phyloP scores from a whole-genome alignment of 2,888 invertebrate genomes.

The Melipona bicolor region DNA sequence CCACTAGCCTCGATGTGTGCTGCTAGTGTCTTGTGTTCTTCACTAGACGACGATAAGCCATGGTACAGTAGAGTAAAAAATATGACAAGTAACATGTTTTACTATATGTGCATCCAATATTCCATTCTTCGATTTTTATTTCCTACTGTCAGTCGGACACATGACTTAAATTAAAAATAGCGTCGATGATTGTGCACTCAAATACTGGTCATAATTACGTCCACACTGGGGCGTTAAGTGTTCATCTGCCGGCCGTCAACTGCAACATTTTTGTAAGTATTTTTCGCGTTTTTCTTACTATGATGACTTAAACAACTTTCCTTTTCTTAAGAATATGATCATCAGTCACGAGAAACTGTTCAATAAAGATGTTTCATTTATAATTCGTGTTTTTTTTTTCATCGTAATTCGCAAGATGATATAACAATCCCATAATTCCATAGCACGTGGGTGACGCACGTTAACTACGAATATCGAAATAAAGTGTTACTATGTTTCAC shows the following conservation, averaged over 20 bases:
- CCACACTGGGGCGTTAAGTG: constrained; percentile 32
- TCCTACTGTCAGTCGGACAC: not conserved
- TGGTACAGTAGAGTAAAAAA: constrained; percentile 32
- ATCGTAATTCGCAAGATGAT: constrained; percentile 16
- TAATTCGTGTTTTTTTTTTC: constrained; percentile 4
- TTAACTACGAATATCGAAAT: constrained; percentile 10
- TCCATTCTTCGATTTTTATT: constrained; percentile 14
- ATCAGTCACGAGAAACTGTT: not conserved
- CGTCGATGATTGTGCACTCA: constrained; percentile 16
- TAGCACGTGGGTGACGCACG: constrained; percentile 53
- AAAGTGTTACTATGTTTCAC: not conserved
- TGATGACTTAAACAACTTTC: constrained; percentile 23
- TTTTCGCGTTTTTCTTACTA: constrained; percentile 5
- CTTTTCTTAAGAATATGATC: not conserved
- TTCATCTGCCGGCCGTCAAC: constrained; percentile 44
- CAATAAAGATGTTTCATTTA: constrained; percentile 3
- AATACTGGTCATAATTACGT: constrained; percentile 22
- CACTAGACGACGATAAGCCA: constrained; percentile 52
- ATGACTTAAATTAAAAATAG: not conserved
- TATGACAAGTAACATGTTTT: constrained; percentile 29
- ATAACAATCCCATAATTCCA: constrained; percentile 52
- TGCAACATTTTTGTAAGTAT: constrained; percentile 54
- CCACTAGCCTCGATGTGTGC: constrained; percentile 50
- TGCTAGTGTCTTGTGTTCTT: constrained; percentile 14
- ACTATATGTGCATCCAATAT: constrained; percentile 4